phyloP scores from a whole-genome alignment of 1,140 invertebrate species.

The Cherax destructor region DNA sequence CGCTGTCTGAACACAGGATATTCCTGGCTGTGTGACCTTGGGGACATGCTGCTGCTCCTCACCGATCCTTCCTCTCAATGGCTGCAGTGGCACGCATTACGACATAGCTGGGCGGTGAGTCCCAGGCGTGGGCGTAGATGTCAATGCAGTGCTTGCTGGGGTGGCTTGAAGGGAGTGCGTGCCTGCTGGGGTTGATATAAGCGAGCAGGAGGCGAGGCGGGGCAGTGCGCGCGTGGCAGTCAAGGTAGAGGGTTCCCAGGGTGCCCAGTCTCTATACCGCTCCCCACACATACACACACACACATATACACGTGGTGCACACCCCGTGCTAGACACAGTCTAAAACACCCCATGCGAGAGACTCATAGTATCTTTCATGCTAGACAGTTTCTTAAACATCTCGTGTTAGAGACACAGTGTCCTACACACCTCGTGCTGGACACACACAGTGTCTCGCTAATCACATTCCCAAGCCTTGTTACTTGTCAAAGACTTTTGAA shows the following conservation, averaged over 20 bases:
- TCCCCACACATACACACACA: neutral
- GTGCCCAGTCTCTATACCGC: neutral
- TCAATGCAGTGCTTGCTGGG: neutral
- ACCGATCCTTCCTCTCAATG: neutral
- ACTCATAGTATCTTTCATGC: too few relatives aligned
- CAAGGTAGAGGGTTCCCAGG: neutral
- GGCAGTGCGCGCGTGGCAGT: neutral
- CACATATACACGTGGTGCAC: neutral
- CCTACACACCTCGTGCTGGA: too few relatives aligned
- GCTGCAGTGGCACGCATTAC: neutral
- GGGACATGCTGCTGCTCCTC: neutral
- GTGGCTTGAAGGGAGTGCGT: neutral
- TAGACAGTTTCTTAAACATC: too few relatives aligned
- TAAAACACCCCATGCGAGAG: too few relatives aligned
- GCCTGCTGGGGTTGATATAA: constrained; percentile 1
- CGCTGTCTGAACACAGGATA: too few relatives aligned
- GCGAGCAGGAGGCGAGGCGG: neutral
- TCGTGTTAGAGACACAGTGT: too few relatives aligned
- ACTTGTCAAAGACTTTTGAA: too few relatives aligned
- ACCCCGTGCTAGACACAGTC: too few relatives aligned
- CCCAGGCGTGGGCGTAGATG: neutral
- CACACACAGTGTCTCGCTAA: too few relatives aligned
- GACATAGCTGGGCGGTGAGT: neutral
- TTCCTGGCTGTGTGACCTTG: neutral
- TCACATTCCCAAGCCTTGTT: too few relatives aligned